These are phyloP conservation scores for Eupleurogrammus muticus DNA, from an alignment of 2,797 vertebrate genomes.

Conservation along the genomic window DNA sequence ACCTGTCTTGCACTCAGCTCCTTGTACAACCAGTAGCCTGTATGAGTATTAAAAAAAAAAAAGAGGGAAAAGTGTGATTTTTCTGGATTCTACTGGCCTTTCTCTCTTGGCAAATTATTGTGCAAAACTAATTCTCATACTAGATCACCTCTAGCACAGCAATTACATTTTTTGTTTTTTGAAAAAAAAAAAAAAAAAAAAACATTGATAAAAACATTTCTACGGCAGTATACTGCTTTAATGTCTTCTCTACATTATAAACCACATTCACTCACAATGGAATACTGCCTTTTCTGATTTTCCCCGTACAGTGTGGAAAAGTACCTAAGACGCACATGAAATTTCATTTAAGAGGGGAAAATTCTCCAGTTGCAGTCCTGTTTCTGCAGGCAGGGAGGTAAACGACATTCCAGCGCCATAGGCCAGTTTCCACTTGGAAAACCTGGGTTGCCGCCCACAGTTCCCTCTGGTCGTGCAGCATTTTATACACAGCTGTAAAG, in stretches of 20 bases:
- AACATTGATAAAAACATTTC: no score
- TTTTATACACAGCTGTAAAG: constrained; percentile 40
- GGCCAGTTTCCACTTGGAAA: constrained; percentile 72
- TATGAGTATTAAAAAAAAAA: constrained; percentile 16
- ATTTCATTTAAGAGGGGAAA: constrained; percentile 41
- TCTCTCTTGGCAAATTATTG: background rate
- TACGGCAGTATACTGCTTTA: background rate
- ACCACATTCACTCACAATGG: background rate
- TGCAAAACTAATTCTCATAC: background rate
- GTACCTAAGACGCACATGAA: constrained; percentile 32
- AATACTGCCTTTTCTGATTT: background rate
- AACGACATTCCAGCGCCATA: constrained; percentile 58
- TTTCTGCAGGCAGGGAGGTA: constrained; percentile 52
- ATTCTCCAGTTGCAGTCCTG: constrained; percentile 25
- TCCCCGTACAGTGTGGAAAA: constrained; percentile 41
- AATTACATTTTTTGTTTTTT: background rate
- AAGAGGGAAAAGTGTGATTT: background rate
- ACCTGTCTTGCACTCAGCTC: background rate
- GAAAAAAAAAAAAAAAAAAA: no score
- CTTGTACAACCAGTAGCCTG: background rate
- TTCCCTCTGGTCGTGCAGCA: constrained; percentile 29
- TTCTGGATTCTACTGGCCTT: background rate
- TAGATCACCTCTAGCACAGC: background rate
- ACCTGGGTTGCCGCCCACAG: constrained; percentile 51
- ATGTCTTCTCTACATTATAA: background rate